These are phyloP conservation scores for Shargacucullia verbasci DNA, from an alignment of 2,888 invertebrate genomes.

Conservation along the genomic window DNA sequence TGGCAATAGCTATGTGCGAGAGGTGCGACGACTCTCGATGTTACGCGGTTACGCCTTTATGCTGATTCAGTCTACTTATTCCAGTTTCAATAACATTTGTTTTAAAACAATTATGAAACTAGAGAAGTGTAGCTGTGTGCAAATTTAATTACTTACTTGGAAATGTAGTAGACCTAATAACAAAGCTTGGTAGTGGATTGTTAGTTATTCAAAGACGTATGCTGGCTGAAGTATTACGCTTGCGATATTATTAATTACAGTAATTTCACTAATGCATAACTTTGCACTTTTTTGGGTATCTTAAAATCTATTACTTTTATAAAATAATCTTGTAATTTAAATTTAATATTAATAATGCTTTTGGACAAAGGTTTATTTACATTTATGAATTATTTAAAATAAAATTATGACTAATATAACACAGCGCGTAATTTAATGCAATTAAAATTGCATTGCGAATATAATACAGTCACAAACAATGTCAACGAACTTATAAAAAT, in stretches of 20 bases:
- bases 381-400: too few species aligned
- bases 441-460: conserved; percentile 34
- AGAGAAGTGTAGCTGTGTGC: conserved; percentile 33
- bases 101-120: conserved; percentile 54
- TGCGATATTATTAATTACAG: not conserved
- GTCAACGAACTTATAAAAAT: conserved; percentile 62
- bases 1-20: conserved; percentile 63
- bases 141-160: conserved; percentile 30
- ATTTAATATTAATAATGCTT: too few species aligned
- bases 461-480: conserved; percentile 43
- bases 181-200: not conserved
- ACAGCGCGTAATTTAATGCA: not conserved
- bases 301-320: too few species aligned
- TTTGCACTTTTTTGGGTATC: not conserved
- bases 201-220: not conserved
- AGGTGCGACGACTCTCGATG: conserved; percentile 63
- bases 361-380: too few species aligned
- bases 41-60: conserved; percentile 59
- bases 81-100: conserved; percentile 55
- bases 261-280: not conserved
- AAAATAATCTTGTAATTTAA: too few species aligned
- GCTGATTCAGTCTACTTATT: conserved; percentile 61
- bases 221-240: not conserved
- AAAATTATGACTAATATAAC: not conserved
- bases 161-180: conserved; percentile 10